A percentile compares a stretch with the other conserved stretches of the same genome.
Conservation (phyloP, 2,113 vertebrate genomes). For the Nerophis lumbriciformis region DNA sequence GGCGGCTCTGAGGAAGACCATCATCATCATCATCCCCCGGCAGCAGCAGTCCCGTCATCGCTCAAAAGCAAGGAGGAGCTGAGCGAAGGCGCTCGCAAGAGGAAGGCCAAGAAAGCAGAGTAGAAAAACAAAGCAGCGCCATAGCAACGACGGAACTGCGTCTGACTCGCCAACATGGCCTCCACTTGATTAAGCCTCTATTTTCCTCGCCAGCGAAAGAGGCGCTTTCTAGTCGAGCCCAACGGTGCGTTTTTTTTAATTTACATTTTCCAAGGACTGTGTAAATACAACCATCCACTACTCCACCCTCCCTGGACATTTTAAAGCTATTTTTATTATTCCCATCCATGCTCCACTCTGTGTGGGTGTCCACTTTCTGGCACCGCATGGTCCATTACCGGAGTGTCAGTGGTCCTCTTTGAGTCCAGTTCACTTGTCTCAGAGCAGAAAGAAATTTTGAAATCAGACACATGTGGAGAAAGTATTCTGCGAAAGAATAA, state of each 20-base stretch:
- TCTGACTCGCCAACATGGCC: constrained; percentile 39
- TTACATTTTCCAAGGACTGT: constrained; percentile 54
- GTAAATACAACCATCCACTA: constrained; percentile 63
- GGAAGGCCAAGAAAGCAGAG: constrained; percentile 94
- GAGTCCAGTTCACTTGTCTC: constrained; percentile 20
- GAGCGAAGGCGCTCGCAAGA: constrained; percentile 87
- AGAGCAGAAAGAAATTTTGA: constrained; percentile 17
- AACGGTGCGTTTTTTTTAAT: constrained; percentile 46
- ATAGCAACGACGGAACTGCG: constrained; percentile 22
- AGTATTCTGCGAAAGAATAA: constrained; percentile 25
- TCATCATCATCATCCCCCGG: constrained; percentile 62
- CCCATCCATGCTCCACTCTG: constrained; percentile 30
- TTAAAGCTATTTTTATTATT: constrained; percentile 43
- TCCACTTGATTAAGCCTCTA: constrained; percentile 43
- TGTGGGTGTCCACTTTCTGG: constrained; percentile 33
- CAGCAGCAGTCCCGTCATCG: constrained; percentile 62
- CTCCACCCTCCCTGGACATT: constrained; percentile 43
- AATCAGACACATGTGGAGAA: constrained; percentile 38
- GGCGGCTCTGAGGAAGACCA: constrained; percentile 68
- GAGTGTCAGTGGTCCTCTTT: constrained; percentile 3
- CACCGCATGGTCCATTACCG: constrained; percentile 24
- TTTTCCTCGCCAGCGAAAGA: constrained; percentile 49
- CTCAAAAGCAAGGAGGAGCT: constrained; percentile 90
- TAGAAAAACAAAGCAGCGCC: constrained; percentile 43
- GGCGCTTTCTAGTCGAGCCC: constrained; percentile 52